These are phyloP conservation scores for Sigmodon hispidus DNA, from an alignment of 2,113 vertebrate genomes.

Conservation along the genomic window DNA sequence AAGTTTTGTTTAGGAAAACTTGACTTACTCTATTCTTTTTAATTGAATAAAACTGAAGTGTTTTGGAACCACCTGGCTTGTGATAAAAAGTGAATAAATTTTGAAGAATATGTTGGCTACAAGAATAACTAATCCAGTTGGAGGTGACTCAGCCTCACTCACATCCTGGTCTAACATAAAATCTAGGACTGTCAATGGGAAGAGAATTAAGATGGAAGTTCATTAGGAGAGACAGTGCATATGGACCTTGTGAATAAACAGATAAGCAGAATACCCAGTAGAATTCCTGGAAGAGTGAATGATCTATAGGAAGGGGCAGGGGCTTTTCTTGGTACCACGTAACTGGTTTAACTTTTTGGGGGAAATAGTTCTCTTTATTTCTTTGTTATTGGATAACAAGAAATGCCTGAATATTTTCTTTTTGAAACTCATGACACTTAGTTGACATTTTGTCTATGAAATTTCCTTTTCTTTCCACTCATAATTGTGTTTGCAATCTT, in stretches of 20 bases:
- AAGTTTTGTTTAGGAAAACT: conserved; percentile 82
- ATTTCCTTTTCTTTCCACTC: conserved; percentile 54
- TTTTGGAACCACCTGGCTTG: conserved; percentile 75
- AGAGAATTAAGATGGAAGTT: conserved; percentile 44
- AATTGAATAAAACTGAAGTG: conserved; percentile 85
- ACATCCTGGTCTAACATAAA: conserved; percentile 39
- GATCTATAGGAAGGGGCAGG: conserved; percentile 56
- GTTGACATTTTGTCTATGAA: conserved; percentile 49
- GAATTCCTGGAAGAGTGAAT: not conserved
- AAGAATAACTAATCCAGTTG: not conserved
- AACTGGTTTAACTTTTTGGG: conserved; percentile 62
- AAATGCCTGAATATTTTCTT: conserved; percentile 59
- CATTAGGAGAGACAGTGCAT: conserved; percentile 23
- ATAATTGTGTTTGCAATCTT: conserved; percentile 52
- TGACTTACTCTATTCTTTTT: conserved; percentile 82
- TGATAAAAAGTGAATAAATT: conserved; percentile 68
- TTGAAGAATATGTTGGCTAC: conserved; percentile 50
- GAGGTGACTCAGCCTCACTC: conserved; percentile 43
- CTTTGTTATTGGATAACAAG: conserved; percentile 58
- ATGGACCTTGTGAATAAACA: conserved; percentile 54
- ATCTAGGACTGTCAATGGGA: conserved; percentile 46
- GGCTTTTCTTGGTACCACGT: conserved; percentile 74
- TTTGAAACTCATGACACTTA: conserved; percentile 28
- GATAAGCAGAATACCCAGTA: conserved; percentile 63
- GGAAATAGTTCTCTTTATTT: not conserved